Base-by-base conservation (phyloP, 2,888 invertebrate species). In the Drosophila longiperda region DNA sequence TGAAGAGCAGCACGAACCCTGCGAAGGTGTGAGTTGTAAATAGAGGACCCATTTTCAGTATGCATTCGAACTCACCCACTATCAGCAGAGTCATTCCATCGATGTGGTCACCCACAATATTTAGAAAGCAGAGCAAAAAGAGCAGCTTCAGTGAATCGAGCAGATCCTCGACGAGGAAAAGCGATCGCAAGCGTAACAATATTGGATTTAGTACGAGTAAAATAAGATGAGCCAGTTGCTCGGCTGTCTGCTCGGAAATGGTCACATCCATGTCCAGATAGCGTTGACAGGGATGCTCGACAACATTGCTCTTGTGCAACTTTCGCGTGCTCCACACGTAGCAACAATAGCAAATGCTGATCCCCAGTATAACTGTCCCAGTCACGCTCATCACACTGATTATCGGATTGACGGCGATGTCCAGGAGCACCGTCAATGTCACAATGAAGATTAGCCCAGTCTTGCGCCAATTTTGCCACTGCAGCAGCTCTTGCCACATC, bases 381-480 rank as follows among this genome's bases (percentile, higher is more conserved):
- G 61, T 55, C 1, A 87, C 69, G 45, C 84, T 78, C 1, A 75
- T 7, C 26, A 84, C 87, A 34, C 79, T 84, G 42, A 82, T 54
- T 1, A 68, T 33, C 1, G 87, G 75, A 42, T 75, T 71, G 20
- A 26, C 9, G 5, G 75, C 34, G 23, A 82, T 53, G 49, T 82
- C 85, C 57, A 70, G 50, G 2, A 82, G 57, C 7, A 84, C 8
- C 15, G 49, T 68, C 42, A 87, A n/a, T 1, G 60, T 33, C 7
- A 87, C 0, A 2, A 23, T 12, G 9, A 82, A 82, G 6, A 66
- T 5, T 0, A 75, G 1, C 1, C 53, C 33, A 5, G 87, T 70
- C 52, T 66, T 72, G 52, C 59, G 69, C 82, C 82, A 82, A 29
- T 84, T 55, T 12, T 62, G 64, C 82, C 82, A 82, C 8, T 82